phyloP scores from a whole-genome alignment of 2,888 invertebrate species.

The Heteropelma amictum region DNA sequence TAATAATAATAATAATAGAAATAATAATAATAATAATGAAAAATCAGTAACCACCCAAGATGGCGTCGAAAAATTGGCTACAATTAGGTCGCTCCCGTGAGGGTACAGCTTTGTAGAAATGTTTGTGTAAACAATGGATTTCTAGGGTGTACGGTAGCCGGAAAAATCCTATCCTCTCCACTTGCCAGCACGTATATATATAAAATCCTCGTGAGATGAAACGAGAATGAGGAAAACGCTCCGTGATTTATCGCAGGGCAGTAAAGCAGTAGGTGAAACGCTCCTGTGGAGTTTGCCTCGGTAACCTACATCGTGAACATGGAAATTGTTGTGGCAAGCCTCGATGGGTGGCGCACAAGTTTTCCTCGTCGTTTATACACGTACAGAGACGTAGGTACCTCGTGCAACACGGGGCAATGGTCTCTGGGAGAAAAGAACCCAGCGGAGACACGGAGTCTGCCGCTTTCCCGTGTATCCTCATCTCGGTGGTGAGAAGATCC shows the following conservation, averaged over 20 bases:
- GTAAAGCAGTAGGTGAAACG: constrained; percentile 72
- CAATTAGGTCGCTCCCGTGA: neutral
- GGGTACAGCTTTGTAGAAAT: constrained; percentile 37
- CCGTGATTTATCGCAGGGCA: constrained; percentile 75
- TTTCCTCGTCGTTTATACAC: neutral
- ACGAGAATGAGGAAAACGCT: constrained; percentile 55
- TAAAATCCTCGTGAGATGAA: constrained; percentile 10
- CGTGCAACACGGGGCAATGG: neutral
- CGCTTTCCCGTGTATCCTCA: neutral
- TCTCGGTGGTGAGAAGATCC: constrained; percentile 21
- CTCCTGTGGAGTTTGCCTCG: constrained; percentile 66
- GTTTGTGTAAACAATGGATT: neutral
- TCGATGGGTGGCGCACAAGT: constrained; percentile 70
- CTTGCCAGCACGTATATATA: neutral
- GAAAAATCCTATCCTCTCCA: constrained; percentile 4
- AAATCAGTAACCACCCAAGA: too few relatives aligned
- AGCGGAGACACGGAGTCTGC: neutral
- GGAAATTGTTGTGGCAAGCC: constrained; percentile 77
- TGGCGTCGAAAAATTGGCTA: neutral
- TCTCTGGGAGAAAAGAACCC: neutral
- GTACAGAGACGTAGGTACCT: neutral
- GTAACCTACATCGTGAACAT: constrained; percentile 77
- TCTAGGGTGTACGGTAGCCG: neutral
- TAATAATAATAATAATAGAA: too few relatives aligned
- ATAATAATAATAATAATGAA: too few relatives aligned